Conservation (phyloP, 2,113 vertebrate genomes). For the Anseranas semipalmata region DNA sequence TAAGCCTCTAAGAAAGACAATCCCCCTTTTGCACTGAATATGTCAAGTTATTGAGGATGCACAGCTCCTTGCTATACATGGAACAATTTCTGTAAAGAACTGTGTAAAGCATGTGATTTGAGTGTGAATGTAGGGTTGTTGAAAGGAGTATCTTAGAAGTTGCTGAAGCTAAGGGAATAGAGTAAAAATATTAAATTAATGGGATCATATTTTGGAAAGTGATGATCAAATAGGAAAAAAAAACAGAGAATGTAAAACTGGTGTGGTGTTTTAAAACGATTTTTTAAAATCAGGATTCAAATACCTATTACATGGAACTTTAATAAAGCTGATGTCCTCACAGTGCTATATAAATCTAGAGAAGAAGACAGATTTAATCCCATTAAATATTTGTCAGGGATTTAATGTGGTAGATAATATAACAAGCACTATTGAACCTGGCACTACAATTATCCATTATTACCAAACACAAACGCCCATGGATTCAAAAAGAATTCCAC, state of each 20-base stretch:
- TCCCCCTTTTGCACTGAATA: neutral
- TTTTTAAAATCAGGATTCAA: conserved; percentile 10
- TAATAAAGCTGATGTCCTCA: conserved; percentile 33
- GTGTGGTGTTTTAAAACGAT: neutral
- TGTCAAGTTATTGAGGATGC: neutral
- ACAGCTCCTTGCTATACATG: neutral
- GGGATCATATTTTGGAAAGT: neutral
- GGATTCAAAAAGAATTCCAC: conserved; percentile 6
- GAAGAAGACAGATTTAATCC: conserved; percentile 47
- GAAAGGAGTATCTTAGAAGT: neutral
- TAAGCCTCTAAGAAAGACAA: neutral
- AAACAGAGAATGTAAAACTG: neutral
- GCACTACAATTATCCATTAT: neutral
- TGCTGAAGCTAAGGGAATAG: neutral
- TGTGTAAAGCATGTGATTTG: neutral
- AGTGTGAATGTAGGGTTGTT: neutral
- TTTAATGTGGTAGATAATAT: conserved; percentile 32
- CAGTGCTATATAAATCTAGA: conserved; percentile 24
- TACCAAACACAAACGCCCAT: neutral
- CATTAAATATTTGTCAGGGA: conserved; percentile 49
- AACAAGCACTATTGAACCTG: neutral
- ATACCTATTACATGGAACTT: neutral
- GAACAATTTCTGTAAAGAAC: neutral
- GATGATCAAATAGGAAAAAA: neutral
- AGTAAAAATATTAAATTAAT: neutral